These are phyloP conservation scores for Asteroscopus sphinx DNA, from an alignment of 2,888 invertebrate species.

Conservation along the genomic window DNA sequence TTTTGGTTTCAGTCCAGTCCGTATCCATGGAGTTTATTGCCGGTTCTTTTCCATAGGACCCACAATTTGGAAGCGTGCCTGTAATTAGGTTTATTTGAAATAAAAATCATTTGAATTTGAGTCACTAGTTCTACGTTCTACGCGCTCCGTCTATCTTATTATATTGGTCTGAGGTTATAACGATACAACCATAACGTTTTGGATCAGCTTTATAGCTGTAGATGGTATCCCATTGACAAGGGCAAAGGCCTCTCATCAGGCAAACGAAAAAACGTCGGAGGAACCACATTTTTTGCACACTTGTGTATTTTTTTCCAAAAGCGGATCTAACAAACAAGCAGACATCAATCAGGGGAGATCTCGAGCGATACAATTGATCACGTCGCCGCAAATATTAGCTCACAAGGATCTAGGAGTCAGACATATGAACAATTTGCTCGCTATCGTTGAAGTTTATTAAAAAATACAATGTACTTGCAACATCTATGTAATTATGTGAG, in stretches of 20 bases:
- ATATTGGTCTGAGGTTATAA: too few relatives aligned
- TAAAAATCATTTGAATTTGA: too few relatives aligned
- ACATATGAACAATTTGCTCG: slow-evolving; percentile 11
- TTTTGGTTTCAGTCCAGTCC: too few relatives aligned
- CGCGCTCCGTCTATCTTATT: too few relatives aligned
- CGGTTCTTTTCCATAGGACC: too few relatives aligned
- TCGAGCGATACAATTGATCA: slow-evolving; percentile 53
- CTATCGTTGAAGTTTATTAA: slow-evolving; percentile 34
- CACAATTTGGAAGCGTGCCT: too few relatives aligned
- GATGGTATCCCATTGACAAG: background rate
- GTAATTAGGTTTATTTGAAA: too few relatives aligned
- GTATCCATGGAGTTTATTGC: too few relatives aligned
- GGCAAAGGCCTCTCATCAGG: slow-evolving; percentile 9
- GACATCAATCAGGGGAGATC: slow-evolving; percentile 55
- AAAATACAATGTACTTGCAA: slow-evolving; percentile 32
- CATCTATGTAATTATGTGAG: slow-evolving; percentile 42
- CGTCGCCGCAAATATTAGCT: slow-evolving; percentile 48
- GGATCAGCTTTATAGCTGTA: background rate
- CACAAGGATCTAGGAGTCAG: slow-evolving; percentile 14
- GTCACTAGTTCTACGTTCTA: too few relatives aligned
- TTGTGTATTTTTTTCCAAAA: slow-evolving; percentile 32
- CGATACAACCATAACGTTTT: background rate
- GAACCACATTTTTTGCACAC: slow-evolving; percentile 11
- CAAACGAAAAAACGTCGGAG: slow-evolving; percentile 6
- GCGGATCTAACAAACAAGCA: slow-evolving; percentile 43